Evolutionary conservation across 2,113 vertebrate genomes (phyloP).

Genomic region (Centrocercus urophasianus): DNA sequence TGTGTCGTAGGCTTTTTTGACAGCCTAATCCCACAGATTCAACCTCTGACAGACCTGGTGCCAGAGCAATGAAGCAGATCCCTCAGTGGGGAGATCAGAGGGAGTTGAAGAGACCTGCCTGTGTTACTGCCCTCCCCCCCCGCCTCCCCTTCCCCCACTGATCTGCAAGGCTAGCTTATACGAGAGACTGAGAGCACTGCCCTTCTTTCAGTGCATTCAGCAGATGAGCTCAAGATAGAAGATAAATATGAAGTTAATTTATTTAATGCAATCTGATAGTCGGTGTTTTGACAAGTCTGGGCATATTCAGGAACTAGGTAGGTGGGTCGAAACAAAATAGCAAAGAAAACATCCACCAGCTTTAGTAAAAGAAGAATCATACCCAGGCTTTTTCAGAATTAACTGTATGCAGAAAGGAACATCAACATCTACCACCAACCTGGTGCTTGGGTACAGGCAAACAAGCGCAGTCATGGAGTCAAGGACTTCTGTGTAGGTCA

Average conservation of each 20-base stretch:
- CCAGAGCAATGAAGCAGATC: neutral
- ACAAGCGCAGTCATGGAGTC: neutral
- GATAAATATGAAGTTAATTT: neutral
- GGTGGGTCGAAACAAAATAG: neutral
- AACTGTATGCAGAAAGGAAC: neutral
- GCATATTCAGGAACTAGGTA: neutral
- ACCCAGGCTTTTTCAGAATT: neutral
- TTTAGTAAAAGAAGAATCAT: neutral
- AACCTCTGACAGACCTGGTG: neutral
- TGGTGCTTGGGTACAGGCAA: neutral
- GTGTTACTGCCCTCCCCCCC: accelerated
- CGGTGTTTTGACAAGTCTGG: neutral
- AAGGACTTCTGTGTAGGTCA: neutral
- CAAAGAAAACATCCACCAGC: neutral
- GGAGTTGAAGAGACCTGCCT: neutral
- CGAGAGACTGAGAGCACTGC: neutral
- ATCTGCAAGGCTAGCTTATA: neutral
- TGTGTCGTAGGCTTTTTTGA: neutral
- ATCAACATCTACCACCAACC: neutral
- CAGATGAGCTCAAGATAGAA: neutral
- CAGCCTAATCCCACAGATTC: neutral
- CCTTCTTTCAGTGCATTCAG: neutral
- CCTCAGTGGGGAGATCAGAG: accelerated
- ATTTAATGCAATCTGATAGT: neutral
- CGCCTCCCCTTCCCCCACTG: neutral